phyloP scores from a whole-genome alignment of 2,113 vertebrate genomes.

The Ancistrus triradiatus region DNA sequence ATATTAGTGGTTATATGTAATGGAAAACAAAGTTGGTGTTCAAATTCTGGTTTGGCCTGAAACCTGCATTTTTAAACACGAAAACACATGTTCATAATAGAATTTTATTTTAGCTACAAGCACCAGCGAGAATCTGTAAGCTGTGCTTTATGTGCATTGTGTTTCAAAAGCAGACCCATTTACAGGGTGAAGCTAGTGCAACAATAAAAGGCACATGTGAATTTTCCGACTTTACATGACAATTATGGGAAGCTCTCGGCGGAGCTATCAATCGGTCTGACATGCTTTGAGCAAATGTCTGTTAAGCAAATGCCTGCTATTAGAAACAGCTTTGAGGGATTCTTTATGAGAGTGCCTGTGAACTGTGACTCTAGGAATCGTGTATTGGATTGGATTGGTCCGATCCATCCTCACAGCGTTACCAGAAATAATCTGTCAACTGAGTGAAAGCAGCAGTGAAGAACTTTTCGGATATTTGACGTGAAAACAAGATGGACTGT shows the following conservation, averaged over 20 bases:
- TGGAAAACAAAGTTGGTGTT: constrained; percentile 49
- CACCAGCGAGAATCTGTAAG: constrained; percentile 10
- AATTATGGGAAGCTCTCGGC: background rate
- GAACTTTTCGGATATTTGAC: no score
- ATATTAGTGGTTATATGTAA: constrained; percentile 55
- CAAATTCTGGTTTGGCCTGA: constrained; percentile 60
- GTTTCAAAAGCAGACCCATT: constrained; percentile 5
- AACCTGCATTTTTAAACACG: constrained; percentile 40
- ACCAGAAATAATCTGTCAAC: no score
- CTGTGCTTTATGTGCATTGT: background rate
- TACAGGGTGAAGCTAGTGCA: background rate
- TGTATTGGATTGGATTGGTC: no score
- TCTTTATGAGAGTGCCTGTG: no score
- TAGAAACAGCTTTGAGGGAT: background rate
- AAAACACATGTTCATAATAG: constrained; percentile 33
- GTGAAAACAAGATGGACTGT: no score
- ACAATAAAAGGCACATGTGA: background rate
- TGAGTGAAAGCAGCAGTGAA: no score
- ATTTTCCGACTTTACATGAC: background rate
- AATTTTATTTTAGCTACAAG: constrained; percentile 13
- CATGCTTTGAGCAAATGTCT: background rate
- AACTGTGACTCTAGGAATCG: no score
- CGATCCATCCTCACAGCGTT: no score
- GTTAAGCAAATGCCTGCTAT: background rate
- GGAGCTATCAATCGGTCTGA: background rate